phyloP scores from a whole-genome alignment of 2,113 vertebrate species.

The Cnemophilus loriae region DNA sequence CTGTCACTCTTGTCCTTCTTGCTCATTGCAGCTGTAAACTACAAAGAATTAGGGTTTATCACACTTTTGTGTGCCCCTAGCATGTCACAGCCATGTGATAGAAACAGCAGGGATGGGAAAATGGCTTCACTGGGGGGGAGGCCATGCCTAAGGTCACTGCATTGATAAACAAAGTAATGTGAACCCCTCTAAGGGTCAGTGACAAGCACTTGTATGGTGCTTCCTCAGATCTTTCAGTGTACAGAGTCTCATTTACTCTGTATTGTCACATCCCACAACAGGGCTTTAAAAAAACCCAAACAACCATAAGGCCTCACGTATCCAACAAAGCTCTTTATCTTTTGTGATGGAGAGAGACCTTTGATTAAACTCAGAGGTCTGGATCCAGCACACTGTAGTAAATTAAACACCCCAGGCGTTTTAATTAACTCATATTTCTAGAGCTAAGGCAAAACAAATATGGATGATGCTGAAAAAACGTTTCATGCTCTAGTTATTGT shows the following conservation, averaged over 20 bases:
- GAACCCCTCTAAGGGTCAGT: background rate
- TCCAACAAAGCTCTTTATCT: background rate
- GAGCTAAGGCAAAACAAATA: background rate
- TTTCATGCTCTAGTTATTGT: background rate
- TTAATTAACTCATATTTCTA: background rate
- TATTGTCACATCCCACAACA: background rate
- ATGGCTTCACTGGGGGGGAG: background rate
- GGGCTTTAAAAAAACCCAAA: background rate
- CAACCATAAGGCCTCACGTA: background rate
- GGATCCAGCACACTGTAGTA: background rate
- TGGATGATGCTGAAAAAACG: background rate
- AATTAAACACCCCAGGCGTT: background rate
- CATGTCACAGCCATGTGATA: fast-evolving
- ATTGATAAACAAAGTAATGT: background rate
- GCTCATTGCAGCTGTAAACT: background rate
- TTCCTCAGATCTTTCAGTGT: background rate
- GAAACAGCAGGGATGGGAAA: background rate
- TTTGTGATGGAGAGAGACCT: background rate
- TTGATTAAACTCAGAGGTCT: background rate
- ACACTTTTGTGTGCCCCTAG: background rate
- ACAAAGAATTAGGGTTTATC: background rate
- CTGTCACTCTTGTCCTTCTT: background rate
- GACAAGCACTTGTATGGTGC: fast-evolving
- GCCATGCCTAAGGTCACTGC: background rate
- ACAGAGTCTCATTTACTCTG: background rate